Conservation (phyloP, 2,113 vertebrate genomes). For the Hystrix brachyura region DNA sequence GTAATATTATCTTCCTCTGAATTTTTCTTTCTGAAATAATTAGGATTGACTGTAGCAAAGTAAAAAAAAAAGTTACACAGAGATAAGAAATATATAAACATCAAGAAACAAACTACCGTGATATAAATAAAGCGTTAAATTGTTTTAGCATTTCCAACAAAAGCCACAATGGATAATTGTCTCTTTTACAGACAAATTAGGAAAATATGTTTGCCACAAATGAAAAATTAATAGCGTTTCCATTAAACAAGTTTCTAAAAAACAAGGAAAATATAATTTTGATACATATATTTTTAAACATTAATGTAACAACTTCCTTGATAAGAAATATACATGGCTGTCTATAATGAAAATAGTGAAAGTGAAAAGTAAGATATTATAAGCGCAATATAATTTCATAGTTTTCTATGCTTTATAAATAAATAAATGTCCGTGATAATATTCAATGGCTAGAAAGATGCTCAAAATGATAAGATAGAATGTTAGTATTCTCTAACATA, state of each 20-base stretch:
- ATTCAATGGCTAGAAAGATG: background rate
- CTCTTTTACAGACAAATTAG: background rate
- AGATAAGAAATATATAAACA: background rate
- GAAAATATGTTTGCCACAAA: background rate
- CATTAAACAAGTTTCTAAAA: background rate
- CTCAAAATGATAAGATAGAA: background rate
- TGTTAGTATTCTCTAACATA: background rate
- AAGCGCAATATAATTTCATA: background rate
- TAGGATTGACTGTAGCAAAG: background rate
- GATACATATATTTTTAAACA: background rate
- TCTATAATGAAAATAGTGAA: background rate
- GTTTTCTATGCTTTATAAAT: background rate
- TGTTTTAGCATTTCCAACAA: background rate
- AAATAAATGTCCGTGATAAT: background rate
- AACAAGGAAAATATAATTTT: background rate
- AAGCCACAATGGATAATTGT: background rate
- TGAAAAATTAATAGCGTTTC: background rate
- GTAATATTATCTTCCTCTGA: background rate
- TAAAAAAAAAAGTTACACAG: background rate
- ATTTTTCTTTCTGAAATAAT: conserved; percentile 5
- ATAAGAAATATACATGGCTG: background rate
- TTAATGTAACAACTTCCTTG: background rate
- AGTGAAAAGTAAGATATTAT: background rate
- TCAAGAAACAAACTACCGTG: background rate
- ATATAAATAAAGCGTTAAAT: background rate